These are phyloP conservation scores for Cyanocitta stelleri DNA, from an alignment of 2,113 vertebrate species.

Conservation along the genomic window DNA sequence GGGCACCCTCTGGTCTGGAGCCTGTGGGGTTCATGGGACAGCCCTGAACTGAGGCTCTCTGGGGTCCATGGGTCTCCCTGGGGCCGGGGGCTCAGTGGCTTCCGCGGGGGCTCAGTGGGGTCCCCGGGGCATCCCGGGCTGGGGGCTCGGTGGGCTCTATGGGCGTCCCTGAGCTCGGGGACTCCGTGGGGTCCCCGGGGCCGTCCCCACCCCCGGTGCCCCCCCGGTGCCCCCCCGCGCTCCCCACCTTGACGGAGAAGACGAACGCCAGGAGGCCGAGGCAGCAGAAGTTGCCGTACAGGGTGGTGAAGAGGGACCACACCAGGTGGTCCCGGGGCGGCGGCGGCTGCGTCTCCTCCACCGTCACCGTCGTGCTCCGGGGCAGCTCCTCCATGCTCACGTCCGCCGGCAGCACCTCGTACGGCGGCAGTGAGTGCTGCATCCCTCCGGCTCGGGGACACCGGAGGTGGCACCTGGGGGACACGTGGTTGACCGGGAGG, in stretches of 20 bases:
- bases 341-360: constrained; percentile 63
- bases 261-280: constrained; percentile 83
- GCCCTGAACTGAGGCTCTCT: neutral
- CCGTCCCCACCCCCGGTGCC: neutral
- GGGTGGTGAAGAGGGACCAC: constrained; percentile 82
- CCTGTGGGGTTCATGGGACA: neutral
- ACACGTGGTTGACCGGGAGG: rapidly evolving
- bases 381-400: neutral
- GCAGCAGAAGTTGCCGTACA: constrained; percentile 85
- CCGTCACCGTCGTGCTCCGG: neutral
- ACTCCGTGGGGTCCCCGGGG: neutral
- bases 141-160: neutral
- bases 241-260: constrained; percentile 83
- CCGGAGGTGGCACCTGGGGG: rapidly evolving
- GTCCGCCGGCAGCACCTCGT: neutral
- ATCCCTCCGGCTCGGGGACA: rapidly evolving
- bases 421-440: neutral
- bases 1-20: neutral
- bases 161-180: neutral
- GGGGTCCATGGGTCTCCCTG: neutral
- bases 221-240: rapidly evolving
- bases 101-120: neutral
- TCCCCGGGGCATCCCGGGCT: neutral
- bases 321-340: constrained; percentile 77
- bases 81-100: neutral